Percentiles rank a stretch among this genome's conserved stretches.
Conservation (phyloP, 2,797 vertebrate genomes). For the Varecia variegata region DNA sequence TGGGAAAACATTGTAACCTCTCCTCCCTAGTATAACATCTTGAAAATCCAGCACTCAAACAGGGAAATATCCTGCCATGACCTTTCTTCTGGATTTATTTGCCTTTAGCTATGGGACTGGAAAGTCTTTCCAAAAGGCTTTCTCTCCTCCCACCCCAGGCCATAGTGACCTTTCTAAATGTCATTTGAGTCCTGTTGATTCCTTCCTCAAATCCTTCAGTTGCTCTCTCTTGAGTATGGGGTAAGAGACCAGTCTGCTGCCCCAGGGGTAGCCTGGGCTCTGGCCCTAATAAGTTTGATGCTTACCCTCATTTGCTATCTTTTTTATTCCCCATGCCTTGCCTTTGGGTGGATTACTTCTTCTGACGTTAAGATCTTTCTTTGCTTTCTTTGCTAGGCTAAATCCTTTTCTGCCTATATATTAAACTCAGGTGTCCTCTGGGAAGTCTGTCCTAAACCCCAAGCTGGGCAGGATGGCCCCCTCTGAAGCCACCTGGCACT, state of each 20-base stretch:
- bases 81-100: not conserved
- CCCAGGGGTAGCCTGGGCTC: not conserved
- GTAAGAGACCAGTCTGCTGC: not conserved
- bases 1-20: not conserved
- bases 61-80: not conserved
- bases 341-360: not conserved
- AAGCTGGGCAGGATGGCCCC: too few species aligned
- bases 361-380: not conserved
- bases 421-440: not conserved
- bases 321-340: not conserved
- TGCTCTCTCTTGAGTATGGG: not conserved
- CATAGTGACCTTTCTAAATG: not conserved
- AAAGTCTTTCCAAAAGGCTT: conserved; percentile 1
- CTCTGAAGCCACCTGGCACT: not conserved
- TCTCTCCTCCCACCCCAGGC: not conserved
- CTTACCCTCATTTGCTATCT: not conserved
- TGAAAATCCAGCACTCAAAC: not conserved
- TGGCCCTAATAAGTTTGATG: not conserved
- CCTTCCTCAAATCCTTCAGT: not conserved
- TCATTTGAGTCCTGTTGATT: not conserved
- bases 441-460: not conserved
- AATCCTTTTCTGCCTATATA: not conserved
- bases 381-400: not conserved
- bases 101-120: not conserved
- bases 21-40: not conserved